Base-by-base conservation (phyloP, 2,113 vertebrate species). In the Gorsachius goisagi region DNA sequence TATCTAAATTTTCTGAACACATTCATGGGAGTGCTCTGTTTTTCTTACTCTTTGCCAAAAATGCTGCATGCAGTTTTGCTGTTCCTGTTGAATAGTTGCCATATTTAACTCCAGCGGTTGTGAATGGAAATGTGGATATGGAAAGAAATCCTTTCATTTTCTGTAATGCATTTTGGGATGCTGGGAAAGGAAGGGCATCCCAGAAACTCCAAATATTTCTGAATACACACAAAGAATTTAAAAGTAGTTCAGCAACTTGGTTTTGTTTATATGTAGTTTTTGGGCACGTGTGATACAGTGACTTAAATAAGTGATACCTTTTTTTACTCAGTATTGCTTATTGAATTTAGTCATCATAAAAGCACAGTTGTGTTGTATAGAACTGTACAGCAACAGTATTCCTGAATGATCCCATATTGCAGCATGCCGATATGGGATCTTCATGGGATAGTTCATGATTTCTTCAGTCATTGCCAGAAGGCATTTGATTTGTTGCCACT, bases 21-120 rank as follows among this genome's bases (percentile, higher is more conserved):
- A 39, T 84, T 79, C 23, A 45, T 75, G 56, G 71, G 74, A 91
- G 66, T 62, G 55, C 68, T 90, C 33, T 89, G 79, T 89, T 93
- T 89, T 86, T 82, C 75, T 50, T 71, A 30, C 15, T 94, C 83
- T 75, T 84, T 92, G 93, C 80, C 80, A 92, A 49, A 91, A 95
- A 85, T 39, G 50, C 77, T 75, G 35, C 28, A 7, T 66, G 52
- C 39, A 47, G 69, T 92, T 85, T 73, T 89, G 74, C 78, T 89
- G 37, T 89, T 87, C 26, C 55, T 89, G 1, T 67, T 89, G 89
- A 95, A 74, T 73, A 80, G 59, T 82, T 91, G 84, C 87, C 71
- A 39, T 92, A 73, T 95, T 94, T 95, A 79, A 89, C 67, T 91
- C 81, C 77, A 41, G 39, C 78, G 77, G 17, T 82, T 64, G 39